Evolutionary conservation across 1,140 invertebrate genomes (phyloP).

Genomic region (Drosophila lacteicornis): DNA sequence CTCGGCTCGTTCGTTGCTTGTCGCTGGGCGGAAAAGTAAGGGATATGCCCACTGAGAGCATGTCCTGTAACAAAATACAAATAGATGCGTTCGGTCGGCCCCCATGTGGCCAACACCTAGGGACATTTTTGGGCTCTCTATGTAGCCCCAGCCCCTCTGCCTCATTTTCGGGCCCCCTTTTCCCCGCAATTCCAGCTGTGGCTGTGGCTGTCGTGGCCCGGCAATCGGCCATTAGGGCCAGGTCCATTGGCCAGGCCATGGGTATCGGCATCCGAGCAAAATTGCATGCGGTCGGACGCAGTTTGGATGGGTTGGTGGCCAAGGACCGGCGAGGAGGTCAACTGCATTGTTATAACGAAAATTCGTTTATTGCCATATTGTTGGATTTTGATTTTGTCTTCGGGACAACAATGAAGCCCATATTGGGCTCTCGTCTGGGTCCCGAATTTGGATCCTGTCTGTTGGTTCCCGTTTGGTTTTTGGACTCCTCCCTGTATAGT

Average conservation of each 20-base stretch:
- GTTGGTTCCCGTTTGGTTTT: background rate
- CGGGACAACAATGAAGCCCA: conserved; percentile 25
- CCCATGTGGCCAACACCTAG: conserved; percentile 59
- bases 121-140: conserved; percentile 11
- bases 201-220: conserved; percentile 5
- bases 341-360: conserved; percentile 60
- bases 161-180: background rate
- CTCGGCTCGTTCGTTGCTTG: background rate
- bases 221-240: conserved; percentile 6
- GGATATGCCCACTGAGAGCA: conserved; percentile 63
- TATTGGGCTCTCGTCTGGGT: background rate
- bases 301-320: conserved; percentile 28
- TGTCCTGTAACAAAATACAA: conserved; percentile 74
- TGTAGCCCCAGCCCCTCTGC: background rate
- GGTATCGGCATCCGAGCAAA: conserved; percentile 41
- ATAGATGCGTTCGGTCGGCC: conserved; percentile 45
- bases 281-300: conserved; percentile 70
- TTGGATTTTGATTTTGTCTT: conserved; percentile 68
- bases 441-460: background rate
- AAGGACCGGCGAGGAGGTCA: conserved; percentile 9
- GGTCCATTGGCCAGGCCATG: conserved; percentile 9
- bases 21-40: conserved; percentile 16
- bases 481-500: background rate
- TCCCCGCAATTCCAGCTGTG: background rate
- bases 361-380: conserved; percentile 74